Evolutionary conservation across 2,797 vertebrate species (phyloP), one percentile per base, ranked within the genome.

Genomic region (Phrynocephalus vlangalii): DNA sequence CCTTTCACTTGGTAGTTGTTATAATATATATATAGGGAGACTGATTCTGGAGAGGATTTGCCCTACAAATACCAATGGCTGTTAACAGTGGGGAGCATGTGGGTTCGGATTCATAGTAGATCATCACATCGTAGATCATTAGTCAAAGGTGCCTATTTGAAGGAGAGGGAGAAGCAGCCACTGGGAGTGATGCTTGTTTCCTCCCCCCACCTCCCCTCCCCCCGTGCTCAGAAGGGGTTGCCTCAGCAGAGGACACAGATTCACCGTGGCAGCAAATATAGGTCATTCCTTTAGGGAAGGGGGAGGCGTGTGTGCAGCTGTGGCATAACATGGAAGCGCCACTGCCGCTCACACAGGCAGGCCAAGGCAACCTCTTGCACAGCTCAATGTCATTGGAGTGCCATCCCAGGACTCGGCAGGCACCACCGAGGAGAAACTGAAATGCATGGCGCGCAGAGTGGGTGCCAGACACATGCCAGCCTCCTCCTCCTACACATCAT

Each of bases 281-380:
- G 90, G 90, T 91, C 90, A 91, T 70, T 76, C 48, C 82, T 89
- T 66, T 6, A 82, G 85, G 52, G 86, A n/a, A 82, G 56, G 71
- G 75, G 71, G 79, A 68, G 75, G 22, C 13, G 50, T 22, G 80
- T 28, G 50, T 52, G 66, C 88, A 88, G 84, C 67, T 77, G 67
- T 66, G 79, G 70, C 2, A 50, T 24, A 76, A 66, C 79, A 50
- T 28, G 78, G 71, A 83, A 44, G 80, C 66, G 28, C 84, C 44
- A 52, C 71, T 26, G 71, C 16, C 30, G 66, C 78, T 82, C 67
- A 44, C 71, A 44, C 52, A 72, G 87, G 60, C 50, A 67, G 2
- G 72, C 50, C 70, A 52, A 63, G 33, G 70, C 48, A 50, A 16
- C 79, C 82, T 48, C n/a, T 67, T 28, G 38, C 72, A 75, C 6